Conservation (phyloP, 2,888 invertebrate genomes). For the Cotesia congregata region DNA sequence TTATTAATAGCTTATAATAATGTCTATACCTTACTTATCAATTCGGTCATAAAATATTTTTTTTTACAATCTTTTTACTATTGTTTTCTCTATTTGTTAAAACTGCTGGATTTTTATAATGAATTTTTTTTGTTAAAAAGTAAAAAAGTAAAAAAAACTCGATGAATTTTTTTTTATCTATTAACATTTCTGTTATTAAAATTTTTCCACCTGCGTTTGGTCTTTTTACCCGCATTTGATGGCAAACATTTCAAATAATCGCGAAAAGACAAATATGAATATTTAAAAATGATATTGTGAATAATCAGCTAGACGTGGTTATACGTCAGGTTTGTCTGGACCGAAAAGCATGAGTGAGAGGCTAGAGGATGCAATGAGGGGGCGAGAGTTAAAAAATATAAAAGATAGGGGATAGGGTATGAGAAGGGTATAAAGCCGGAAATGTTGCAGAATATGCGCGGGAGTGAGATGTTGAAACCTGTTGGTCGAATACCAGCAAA, state of each 20-base stretch:
- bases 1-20: slow-evolving; percentile 7
- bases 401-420: not conserved
- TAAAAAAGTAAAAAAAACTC: not conserved
- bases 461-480: slow-evolving; percentile 46
- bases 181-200: not conserved
- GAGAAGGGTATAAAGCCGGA: slow-evolving; percentile 17
- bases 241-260: not conserved
- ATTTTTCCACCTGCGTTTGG: not conserved
- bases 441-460: slow-evolving; percentile 30
- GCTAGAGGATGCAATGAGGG: slow-evolving; percentile 15
- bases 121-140: not conserved
- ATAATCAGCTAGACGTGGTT: slow-evolving; percentile 26
- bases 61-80: not conserved
- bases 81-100: not conserved
- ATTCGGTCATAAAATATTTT: not conserved
- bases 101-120: too few species aligned
- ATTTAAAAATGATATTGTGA: slow-evolving; percentile 10
- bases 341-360: slow-evolving; percentile 25
- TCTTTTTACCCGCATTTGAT: not conserved
- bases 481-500: slow-evolving; percentile 44
- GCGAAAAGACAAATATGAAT: not conserved
- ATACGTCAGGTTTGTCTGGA: slow-evolving; percentile 21
- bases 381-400: not conserved
- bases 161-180: not conserved
- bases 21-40: not conserved